Conservation (phyloP, 2,113 vertebrate genomes). For the Mystacornis crossleyi region DNA sequence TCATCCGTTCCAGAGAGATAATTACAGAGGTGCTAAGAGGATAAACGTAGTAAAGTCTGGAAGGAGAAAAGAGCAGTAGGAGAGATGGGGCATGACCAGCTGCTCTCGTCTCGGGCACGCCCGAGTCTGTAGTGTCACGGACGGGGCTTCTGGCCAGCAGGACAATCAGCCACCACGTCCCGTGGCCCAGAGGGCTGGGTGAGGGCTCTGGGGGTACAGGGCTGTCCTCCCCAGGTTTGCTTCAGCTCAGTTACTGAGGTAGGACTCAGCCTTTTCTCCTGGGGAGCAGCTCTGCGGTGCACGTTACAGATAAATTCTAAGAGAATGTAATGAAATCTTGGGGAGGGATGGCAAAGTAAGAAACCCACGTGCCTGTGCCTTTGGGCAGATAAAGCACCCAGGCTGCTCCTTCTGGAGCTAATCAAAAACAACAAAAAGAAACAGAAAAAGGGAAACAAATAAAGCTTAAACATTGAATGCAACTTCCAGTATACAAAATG, state of each 20-base stretch:
- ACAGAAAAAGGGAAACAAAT: background rate
- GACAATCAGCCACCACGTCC: background rate
- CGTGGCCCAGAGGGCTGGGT: background rate
- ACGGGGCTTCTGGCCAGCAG: background rate
- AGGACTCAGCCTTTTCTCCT: background rate
- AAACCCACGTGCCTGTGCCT: accelerated
- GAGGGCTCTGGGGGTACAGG: background rate
- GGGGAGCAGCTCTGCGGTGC: background rate
- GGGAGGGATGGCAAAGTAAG: background rate
- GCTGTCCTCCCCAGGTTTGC: background rate
- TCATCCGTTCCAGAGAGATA: slow-evolving; percentile 17
- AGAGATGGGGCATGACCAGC: background rate
- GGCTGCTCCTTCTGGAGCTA: background rate
- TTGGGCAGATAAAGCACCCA: background rate
- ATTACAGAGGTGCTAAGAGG: slow-evolving; percentile 56
- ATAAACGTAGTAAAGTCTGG: background rate
- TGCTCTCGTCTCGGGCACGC: background rate
- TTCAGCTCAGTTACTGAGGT: background rate
- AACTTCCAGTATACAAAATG: background rate
- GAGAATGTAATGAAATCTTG: background rate
- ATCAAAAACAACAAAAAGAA: background rate
- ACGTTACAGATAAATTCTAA: background rate
- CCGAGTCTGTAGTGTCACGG: background rate
- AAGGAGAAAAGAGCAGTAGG: background rate
- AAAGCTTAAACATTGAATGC: background rate